Conservation (phyloP, 2,888 invertebrate species). For the Bellardia pandia region DNA sequence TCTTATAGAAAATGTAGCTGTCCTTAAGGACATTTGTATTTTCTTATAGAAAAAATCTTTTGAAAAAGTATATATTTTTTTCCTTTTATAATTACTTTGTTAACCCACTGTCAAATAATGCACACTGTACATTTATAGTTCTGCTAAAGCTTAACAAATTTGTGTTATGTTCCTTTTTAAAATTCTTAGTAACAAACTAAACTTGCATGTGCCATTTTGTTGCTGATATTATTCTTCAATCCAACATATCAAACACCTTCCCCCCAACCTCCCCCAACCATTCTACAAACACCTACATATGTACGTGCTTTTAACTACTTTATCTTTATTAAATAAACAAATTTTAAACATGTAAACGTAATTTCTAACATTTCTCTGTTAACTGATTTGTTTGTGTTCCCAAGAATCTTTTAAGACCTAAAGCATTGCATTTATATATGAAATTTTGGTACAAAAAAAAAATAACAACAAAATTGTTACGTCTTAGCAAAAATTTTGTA, state of each 20-base stretch:
- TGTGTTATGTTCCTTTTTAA: not conserved
- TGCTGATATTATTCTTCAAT: not conserved
- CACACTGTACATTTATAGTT: not conserved
- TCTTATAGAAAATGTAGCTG: too few relatives aligned
- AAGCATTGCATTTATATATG: slow-evolving; percentile 27
- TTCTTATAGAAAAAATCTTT: too few relatives aligned
- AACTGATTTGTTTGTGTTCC: not conserved
- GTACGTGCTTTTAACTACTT: not conserved
- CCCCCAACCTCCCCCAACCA: not conserved
- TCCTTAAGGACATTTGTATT: too few relatives aligned
- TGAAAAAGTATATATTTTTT: too few relatives aligned
- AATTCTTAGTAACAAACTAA: not conserved
- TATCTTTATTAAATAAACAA: slow-evolving; percentile 14
- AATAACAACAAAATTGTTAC: not conserved
- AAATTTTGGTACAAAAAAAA: not conserved
- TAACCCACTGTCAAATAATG: not conserved
- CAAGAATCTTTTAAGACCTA: not conserved
- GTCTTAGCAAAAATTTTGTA: slow-evolving; percentile 9
- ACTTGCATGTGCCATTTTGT: not conserved
- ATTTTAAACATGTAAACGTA: not conserved
- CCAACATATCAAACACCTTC: not conserved
- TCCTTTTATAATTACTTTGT: too few relatives aligned
- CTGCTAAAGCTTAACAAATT: not conserved
- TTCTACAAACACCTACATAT: not conserved
- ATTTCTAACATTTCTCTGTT: not conserved